Conservation (phyloP, 2,113 vertebrate species). For the Vimba vimba region DNA sequence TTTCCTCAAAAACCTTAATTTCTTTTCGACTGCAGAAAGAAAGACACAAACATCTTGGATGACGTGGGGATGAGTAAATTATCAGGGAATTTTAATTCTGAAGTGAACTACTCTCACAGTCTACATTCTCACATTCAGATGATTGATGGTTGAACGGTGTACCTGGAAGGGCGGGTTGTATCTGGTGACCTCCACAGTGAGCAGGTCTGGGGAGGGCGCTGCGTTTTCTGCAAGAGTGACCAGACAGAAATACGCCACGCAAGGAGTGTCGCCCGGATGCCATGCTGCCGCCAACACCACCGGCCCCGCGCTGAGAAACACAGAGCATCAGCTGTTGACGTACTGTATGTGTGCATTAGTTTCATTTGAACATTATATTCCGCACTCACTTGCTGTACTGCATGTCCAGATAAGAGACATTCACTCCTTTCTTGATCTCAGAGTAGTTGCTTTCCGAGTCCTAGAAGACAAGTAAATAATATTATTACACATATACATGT, state of each 20-base stretch:
- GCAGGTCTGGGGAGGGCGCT: slow-evolving; percentile 78
- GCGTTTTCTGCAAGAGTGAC: slow-evolving; percentile 85
- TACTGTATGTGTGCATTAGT: neutral
- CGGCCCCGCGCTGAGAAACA: slow-evolving; percentile 80
- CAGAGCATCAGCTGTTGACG: neutral
- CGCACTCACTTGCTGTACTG: slow-evolving; percentile 87
- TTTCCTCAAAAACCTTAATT: no score
- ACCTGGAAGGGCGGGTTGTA: slow-evolving; percentile 91
- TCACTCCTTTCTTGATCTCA: slow-evolving; percentile 88
- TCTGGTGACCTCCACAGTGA: slow-evolving; percentile 93
- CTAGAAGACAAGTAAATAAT: slow-evolving; percentile 62
- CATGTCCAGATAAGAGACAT: slow-evolving; percentile 87
- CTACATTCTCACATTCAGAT: neutral
- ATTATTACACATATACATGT: neutral
- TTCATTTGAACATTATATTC: neutral
- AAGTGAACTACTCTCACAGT: neutral
- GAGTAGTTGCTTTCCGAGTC: slow-evolving; percentile 95
- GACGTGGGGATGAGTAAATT: no score
- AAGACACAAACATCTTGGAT: no score
- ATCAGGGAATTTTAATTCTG: no score
- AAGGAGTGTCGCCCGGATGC: slow-evolving; percentile 86
- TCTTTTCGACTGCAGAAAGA: no score
- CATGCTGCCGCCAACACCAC: slow-evolving; percentile 91
- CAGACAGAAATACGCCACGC: slow-evolving; percentile 89
- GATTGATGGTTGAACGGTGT: neutral